Base-by-base conservation (phyloP, 2,113 vertebrate genomes). In the Mellivora capensis region DNA sequence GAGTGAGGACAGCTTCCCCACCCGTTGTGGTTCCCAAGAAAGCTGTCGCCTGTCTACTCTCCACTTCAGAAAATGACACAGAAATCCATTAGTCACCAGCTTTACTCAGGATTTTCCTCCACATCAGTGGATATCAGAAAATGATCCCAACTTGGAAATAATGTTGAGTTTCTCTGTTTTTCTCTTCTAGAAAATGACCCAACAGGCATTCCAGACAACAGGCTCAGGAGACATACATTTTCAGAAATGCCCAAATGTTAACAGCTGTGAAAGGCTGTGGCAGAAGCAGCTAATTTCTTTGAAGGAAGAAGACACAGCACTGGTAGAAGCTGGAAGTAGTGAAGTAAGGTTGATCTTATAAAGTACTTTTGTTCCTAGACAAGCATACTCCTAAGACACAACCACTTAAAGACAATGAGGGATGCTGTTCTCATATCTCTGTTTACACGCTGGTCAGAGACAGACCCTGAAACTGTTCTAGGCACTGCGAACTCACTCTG, bases 141-240 rank as follows among this genome's bases (percentile, higher is more conserved):
- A 44, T 91, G 87, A 97, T 97, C 91, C 95, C 91, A 93, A 91
- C 96, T 97, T 96, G 93, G 12, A 72, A 98, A 97, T 87, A 90
- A 95, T 52, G 71, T 90, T 93, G 87, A 90, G 97, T 93, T 97
- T 97, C 96, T 93, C 92, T 97, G 95, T 88, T 97, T 95, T 98
- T 97, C 97, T 97, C 95, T 97, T 79, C 93, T 3, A 47, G 97
- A 85, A 97, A 97, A 93, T 96, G 98, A 97, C 95, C 54, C 9
- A 96, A 86, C 0, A 31, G 42, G 88, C 42, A 44, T 92, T 96
- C 49, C 83, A 94, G 97, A 93, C 94, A 98, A 97, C 57, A 97
- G 93, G 93, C 81, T 98, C 94, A 96, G 95, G 88, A 85, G 97
- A 94, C 44, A 93, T 29, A 37, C 42, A 13, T 57, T 97, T 97